phyloP scores from a whole-genome alignment of 2,888 invertebrate species.

The Agrotis clavis region DNA sequence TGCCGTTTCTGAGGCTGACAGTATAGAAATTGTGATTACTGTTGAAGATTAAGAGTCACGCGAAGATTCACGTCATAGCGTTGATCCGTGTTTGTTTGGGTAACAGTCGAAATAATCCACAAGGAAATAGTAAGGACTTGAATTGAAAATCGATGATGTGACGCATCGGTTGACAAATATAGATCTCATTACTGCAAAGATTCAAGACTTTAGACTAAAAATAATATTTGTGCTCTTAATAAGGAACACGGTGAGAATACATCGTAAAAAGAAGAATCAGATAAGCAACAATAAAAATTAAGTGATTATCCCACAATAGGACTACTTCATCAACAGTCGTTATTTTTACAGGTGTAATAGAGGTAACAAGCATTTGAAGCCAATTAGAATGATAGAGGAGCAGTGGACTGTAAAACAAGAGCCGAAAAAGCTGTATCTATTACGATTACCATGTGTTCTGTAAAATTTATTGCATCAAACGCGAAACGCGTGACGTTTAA shows the following conservation, averaged over 20 bases:
- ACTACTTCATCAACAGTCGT: constrained; percentile 17
- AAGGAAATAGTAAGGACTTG: neutral
- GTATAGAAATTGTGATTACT: constrained; percentile 31
- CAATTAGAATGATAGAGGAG: constrained; percentile 36
- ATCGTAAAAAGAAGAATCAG: constrained; percentile 3
- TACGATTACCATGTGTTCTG: constrained; percentile 20
- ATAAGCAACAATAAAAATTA: constrained; percentile 23
- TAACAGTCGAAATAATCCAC: neutral
- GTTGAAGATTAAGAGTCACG: constrained; percentile 25
- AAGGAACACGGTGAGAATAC: constrained; percentile 1
- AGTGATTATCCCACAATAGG: constrained; percentile 23
- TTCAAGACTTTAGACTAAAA: neutral
- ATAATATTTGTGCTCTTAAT: neutral
- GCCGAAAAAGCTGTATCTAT: constrained; percentile 37
- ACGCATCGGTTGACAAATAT: neutral
- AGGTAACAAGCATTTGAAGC: constrained; percentile 38
- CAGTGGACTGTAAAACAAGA: constrained; percentile 37
- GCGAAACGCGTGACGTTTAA: constrained; percentile 19
- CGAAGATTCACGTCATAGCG: constrained; percentile 22
- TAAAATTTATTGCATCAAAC: constrained; percentile 29
- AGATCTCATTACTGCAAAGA: neutral
- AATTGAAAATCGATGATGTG: neutral
- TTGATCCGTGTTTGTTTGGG: constrained; percentile 1
- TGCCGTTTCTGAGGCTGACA: constrained; percentile 13
- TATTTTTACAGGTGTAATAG: constrained; percentile 22